Evolutionary conservation across 2,888 invertebrate species (phyloP).

Genomic region (Pharmacophagus antenor): DNA sequence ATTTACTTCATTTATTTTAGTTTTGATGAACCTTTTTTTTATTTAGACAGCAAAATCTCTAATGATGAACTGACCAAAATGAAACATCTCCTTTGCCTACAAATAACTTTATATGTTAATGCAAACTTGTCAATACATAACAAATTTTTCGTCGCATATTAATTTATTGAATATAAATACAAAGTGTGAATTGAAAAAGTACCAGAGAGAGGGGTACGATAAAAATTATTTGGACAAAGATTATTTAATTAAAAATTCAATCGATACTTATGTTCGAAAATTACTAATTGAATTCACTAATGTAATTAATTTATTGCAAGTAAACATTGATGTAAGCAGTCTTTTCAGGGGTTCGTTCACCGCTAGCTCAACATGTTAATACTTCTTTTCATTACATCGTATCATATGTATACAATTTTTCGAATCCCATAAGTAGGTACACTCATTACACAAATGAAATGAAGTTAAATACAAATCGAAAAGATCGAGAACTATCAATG

Average conservation of each 20-base stretch:
- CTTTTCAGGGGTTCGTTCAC: conserved; percentile 12
- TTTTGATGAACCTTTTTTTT: no score
- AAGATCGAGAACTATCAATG: no score
- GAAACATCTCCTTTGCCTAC: no score
- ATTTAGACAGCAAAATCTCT: no score
- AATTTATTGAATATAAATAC: conserved; percentile 1
- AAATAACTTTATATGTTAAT: no score
- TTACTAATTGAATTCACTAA: no score
- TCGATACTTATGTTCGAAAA: no score
- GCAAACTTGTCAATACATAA: no score
- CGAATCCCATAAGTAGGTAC: background rate
- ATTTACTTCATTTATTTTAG: no score
- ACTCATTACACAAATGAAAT: background rate
- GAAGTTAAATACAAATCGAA: background rate
- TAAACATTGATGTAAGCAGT: conserved; percentile 25
- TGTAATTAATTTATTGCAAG: background rate
- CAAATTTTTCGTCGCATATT: no score
- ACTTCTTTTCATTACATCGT: background rate
- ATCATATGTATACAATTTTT: conserved; percentile 1
- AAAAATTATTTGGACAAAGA: background rate
- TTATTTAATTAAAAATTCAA: no score
- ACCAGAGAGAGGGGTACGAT: background rate
- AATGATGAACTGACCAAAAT: no score
- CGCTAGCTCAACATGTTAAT: conserved; percentile 15
- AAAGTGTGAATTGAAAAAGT: conserved; percentile 1